phyloP scores from a whole-genome alignment of 2,113 vertebrate species.

The Elanus axillaris region DNA sequence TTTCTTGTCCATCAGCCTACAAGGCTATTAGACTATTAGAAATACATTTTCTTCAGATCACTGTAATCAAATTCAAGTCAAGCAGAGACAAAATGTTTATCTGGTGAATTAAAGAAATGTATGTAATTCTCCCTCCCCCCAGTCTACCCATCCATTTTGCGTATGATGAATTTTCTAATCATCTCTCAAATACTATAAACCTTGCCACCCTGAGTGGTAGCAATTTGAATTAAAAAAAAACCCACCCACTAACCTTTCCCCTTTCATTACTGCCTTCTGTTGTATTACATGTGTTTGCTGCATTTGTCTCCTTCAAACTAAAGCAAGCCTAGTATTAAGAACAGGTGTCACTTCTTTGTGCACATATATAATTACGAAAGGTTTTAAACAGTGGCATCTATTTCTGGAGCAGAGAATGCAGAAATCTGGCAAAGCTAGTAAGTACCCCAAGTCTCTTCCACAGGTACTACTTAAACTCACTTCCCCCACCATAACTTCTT shows the following conservation, averaged over 20 bases:
- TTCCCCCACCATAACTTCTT: not conserved
- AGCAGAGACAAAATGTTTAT: not conserved
- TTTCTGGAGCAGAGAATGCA: not conserved
- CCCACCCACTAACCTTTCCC: not conserved
- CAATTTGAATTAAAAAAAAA: not conserved
- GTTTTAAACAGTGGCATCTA: not conserved
- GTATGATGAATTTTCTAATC: not conserved
- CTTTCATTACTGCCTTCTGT: not conserved
- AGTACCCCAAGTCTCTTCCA: not conserved
- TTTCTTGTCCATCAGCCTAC: not conserved
- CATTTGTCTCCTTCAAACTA: not conserved
- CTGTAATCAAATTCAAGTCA: not conserved
- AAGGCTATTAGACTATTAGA: not conserved
- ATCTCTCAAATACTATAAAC: not conserved
- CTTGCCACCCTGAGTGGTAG: not conserved
- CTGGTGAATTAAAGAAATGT: not conserved
- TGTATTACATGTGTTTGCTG: not conserved
- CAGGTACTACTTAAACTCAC: not conserved
- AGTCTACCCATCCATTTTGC: not conserved
- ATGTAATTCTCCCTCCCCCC: not conserved
- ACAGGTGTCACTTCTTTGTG: not conserved
- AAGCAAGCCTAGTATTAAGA: not conserved
- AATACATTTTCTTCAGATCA: not conserved
- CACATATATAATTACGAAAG: not conserved
- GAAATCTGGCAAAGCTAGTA: not conserved